Conservation (phyloP, 2,113 vertebrate genomes). For the Pseudopodoces humilis region DNA sequence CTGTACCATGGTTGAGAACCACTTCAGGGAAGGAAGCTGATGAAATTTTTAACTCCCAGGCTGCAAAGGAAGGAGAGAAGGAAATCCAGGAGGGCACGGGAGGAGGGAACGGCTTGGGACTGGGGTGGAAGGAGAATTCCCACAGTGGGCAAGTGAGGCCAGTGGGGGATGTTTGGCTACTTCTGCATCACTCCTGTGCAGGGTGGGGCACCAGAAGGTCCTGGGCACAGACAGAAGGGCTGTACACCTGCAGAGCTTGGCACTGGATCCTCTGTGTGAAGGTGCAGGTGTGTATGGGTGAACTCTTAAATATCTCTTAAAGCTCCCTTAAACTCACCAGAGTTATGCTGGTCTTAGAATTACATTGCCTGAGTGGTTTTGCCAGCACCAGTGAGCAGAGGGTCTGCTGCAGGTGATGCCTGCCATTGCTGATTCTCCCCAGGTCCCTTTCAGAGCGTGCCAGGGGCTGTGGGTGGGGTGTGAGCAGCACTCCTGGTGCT, state of each 20-base stretch:
- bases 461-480: neutral
- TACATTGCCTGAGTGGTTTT: neutral
- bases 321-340: neutral
- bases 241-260: neutral
- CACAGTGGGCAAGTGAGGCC: neutral
- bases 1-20: rapidly evolving
- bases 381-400: neutral
- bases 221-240: neutral
- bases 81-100: neutral
- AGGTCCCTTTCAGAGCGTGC: neutral
- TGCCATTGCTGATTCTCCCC: neutral
- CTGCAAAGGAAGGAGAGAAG: neutral
- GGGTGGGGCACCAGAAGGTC: neutral
- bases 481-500: rapidly evolving
- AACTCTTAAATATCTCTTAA: neutral
- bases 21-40: neutral
- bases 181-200: rapidly evolving
- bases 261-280: neutral
- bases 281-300: neutral
- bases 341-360: neutral
- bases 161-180: rapidly evolving
- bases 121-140: neutral
- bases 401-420: neutral
- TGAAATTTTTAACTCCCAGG: neutral
- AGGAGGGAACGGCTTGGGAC: neutral